Evolutionary conservation across 2,113 vertebrate genomes (phyloP).

Genomic region (Petroica traversi): DNA sequence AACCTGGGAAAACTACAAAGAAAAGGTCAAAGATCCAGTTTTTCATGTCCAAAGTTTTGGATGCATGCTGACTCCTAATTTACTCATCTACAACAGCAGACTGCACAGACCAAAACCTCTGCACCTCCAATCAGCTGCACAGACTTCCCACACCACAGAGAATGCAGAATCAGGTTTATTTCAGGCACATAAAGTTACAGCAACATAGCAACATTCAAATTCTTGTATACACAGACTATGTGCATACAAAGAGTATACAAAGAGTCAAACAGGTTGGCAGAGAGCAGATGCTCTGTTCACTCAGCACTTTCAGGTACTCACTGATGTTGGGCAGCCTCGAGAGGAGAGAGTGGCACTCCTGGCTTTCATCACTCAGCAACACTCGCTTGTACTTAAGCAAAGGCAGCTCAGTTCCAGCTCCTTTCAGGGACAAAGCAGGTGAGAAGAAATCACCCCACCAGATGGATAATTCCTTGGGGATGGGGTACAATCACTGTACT

Average conservation of each 20-base stretch:
- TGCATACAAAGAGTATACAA: no score
- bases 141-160: background rate
- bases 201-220: background rate
- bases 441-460: background rate
- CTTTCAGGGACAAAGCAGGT: background rate
- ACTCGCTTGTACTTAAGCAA: fast-evolving
- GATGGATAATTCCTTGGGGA: background rate
- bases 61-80: background rate
- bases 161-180: background rate
- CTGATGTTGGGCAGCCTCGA: background rate
- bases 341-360: background rate
- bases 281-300: background rate
- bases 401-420: background rate
- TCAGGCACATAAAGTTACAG: background rate
- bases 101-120: background rate
- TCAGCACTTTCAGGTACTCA: background rate
- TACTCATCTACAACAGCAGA: background rate
- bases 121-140: background rate
- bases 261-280: background rate
- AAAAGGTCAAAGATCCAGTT: background rate
- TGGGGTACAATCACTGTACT: background rate
- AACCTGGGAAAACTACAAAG: background rate
- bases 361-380: background rate
- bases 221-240: no score
- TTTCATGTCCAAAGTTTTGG: background rate